These are phyloP conservation scores for Harmothoe impar DNA, from an alignment of 2,888 invertebrate genomes.

Conservation along the genomic window DNA sequence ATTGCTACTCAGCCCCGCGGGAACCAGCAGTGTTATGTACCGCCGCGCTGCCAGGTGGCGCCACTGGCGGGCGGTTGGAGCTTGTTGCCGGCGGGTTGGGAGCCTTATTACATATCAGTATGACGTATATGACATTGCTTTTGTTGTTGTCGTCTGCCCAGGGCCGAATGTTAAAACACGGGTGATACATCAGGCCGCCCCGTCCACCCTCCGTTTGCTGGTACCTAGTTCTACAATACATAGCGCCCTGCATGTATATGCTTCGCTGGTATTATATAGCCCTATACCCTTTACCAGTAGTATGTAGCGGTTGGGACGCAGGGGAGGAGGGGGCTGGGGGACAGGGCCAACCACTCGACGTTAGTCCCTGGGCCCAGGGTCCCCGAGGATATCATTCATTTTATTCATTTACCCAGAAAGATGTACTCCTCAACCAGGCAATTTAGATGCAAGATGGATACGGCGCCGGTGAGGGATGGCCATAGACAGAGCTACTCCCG, in stretches of 20 bases:
- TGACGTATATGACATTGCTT: slow-evolving; percentile 23
- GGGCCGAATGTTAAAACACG: slow-evolving; percentile 29
- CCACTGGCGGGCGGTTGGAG: neutral
- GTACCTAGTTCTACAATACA: neutral
- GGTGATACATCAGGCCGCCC: neutral
- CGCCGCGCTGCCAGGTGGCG: neutral
- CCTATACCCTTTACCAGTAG: neutral
- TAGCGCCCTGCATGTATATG: neutral
- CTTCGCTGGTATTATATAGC: neutral
- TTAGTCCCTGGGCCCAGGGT: neutral
- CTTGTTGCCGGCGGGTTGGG: neutral
- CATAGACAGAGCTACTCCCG: slow-evolving; percentile 32
- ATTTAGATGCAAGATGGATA: slow-evolving; percentile 57
- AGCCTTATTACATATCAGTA: slow-evolving; percentile 1
- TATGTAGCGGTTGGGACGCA: neutral
- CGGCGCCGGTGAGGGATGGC: slow-evolving; percentile 37
- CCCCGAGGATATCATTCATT: slow-evolving; percentile 53
- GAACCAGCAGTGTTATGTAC: neutral
- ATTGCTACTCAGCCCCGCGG: neutral
- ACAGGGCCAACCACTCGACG: neutral
- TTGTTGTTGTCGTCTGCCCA: neutral
- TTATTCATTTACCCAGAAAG: slow-evolving; percentile 58
- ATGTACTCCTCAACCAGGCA: slow-evolving; percentile 57
- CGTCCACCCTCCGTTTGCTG: neutral
- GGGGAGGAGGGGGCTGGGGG: neutral